Base-by-base conservation (phyloP, 2,797 vertebrate species). In the Halcyon leucocephala region DNA sequence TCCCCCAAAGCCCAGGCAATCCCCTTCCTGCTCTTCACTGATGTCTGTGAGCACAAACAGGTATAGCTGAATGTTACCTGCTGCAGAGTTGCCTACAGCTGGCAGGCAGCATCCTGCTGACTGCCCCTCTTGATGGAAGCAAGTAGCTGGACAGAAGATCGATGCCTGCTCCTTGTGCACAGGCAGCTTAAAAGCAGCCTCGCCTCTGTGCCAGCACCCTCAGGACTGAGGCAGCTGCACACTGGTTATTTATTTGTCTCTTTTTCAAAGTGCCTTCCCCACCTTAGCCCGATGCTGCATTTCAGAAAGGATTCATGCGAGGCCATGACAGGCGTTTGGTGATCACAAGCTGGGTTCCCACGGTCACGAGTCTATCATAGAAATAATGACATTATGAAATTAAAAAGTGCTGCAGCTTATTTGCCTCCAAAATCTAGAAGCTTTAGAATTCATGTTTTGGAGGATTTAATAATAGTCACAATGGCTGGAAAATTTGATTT, bases 131-230 rank as follows among this genome's bases (percentile, higher is more conserved):
- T 71, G 82, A 93, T 78, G 85, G 93, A 78, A 70, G 51, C 2
- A 6, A 73, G 74, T 2, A 39, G 31, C 39, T 35, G 76, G 89
- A 88, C 85, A 71, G 71, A 82, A 95, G 94, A 96, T 96, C 49
- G 8, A 94, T 95, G 69, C 49, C 42, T 10, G 41, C 52, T 94
- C 57, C 86, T 71, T 5, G 0, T 7, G 3, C 15, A 2, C 3
- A 66, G 51, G 66, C 57, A 85, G 64, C 78, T 94, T 85, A 65
- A 92, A 83, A 92, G 76, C 86, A 92, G 76, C 57, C 67, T 25
- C 58, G 51, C 62, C 62, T 62, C 49, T 24, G 46, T 48, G 90
- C 70, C 74, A 84, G 70, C 51, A 42, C 70, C 33, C 51, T 85
- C 52, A 44, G 18, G 41, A 55, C 2, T 9, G 29, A 83, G 82